These are phyloP conservation scores for Latrodectus elegans DNA, from an alignment of 2,888 invertebrate species.

Conservation along the genomic window DNA sequence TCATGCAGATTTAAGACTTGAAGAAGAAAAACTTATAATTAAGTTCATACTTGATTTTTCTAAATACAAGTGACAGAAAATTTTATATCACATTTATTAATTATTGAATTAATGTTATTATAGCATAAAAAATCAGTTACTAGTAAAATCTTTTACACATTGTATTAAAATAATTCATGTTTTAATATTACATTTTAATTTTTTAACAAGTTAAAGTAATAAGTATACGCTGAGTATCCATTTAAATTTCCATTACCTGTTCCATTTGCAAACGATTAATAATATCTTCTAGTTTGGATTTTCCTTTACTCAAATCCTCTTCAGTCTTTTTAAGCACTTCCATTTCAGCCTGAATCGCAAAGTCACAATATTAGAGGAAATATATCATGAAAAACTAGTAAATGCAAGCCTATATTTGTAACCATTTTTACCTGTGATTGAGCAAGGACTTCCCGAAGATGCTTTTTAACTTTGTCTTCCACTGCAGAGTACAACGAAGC, in stretches of 20 bases:
- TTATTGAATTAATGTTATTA: too few relatives aligned
- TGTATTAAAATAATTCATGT: too few relatives aligned
- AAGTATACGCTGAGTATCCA: neutral
- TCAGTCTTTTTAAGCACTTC: slow-evolving; percentile 91
- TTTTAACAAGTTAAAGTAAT: too few relatives aligned
- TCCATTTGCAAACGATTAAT: slow-evolving; percentile 80
- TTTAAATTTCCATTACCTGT: slow-evolving; percentile 31
- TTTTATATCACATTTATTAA: too few relatives aligned
- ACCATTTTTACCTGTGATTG: slow-evolving; percentile 81
- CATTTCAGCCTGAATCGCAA: slow-evolving; percentile 82
- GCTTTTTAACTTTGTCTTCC: slow-evolving; percentile 91
- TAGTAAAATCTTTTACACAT: too few relatives aligned
- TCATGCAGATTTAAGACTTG: too few relatives aligned
- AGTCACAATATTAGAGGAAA: neutral
- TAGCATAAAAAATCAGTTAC: too few relatives aligned
- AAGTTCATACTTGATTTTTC: too few relatives aligned
- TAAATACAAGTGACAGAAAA: too few relatives aligned
- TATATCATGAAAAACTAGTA: neutral
- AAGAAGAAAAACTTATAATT: too few relatives aligned
- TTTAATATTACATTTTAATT: too few relatives aligned
- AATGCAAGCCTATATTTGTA: neutral
- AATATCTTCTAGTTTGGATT: slow-evolving; percentile 86
- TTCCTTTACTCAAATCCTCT: slow-evolving; percentile 88
- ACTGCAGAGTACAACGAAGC: slow-evolving; percentile 95
- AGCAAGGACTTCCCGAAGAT: slow-evolving; percentile 90